phyloP scores from a whole-genome alignment of 35 echinoderm and acorn worm species.

The Diadema setosum region DNA sequence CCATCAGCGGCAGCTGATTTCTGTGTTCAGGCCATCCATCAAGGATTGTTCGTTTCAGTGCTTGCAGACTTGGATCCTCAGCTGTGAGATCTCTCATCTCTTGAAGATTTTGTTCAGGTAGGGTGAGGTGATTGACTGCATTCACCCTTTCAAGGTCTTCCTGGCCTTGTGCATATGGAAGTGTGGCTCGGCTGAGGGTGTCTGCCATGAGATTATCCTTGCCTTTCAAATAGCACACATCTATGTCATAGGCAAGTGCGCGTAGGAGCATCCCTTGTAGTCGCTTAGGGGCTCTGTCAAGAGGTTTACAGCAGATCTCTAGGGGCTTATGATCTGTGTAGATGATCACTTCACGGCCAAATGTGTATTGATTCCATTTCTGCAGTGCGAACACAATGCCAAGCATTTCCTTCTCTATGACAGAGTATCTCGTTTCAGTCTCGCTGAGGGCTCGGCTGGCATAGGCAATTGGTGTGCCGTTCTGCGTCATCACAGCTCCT shows the following conservation, averaged over 20 bases:
- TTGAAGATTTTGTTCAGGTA: not conserved
- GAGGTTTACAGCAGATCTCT: not conserved
- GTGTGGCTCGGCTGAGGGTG: no score
- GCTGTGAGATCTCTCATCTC: conserved; percentile 13
- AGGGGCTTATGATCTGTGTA: conserved; percentile 48
- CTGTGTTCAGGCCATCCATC: conserved; percentile 65
- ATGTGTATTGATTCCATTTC: conserved; percentile 29
- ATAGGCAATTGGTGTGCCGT: conserved; percentile 28
- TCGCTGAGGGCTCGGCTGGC: conserved; percentile 2
- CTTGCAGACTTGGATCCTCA: not conserved
- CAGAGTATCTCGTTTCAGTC: conserved; percentile 19
- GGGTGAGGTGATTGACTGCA: not conserved
- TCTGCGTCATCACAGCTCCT: conserved; percentile 12
- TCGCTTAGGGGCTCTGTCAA: not conserved
- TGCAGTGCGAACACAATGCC: not conserved
- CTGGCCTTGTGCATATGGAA: no score
- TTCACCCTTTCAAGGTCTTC: conserved; percentile 4
- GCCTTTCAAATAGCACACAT: no score
- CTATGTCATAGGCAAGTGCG: no score
- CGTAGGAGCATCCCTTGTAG: not conserved
- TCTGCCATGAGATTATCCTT: no score
- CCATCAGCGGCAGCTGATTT: not conserved
- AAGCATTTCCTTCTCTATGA: conserved; percentile 61
- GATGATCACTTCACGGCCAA: not conserved
- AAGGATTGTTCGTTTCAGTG: conserved; percentile 15